Conservation (phyloP, 2,113 vertebrate genomes). For the Copsychus sechellarum region DNA sequence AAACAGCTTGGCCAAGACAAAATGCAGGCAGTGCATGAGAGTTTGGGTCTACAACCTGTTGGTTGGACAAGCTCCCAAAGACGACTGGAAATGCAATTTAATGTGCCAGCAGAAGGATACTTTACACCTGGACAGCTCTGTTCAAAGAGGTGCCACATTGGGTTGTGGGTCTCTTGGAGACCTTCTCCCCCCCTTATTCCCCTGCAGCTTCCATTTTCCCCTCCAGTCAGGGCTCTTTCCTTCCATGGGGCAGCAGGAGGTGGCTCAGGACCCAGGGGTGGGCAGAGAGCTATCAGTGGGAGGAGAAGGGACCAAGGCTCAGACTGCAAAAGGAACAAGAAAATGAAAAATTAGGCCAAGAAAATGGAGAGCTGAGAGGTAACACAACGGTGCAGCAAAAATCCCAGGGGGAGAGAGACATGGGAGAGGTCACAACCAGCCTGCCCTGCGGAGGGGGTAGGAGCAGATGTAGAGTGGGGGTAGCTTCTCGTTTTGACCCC, state of each 20-base stretch:
- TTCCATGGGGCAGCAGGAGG: fast-evolving
- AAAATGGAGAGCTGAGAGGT: background rate
- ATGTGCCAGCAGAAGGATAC: background rate
- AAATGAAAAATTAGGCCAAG: background rate
- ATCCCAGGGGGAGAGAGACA: background rate
- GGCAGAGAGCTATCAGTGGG: background rate
- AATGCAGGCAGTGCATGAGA: background rate
- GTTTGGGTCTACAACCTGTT: background rate
- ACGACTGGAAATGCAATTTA: background rate
- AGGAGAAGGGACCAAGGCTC: background rate
- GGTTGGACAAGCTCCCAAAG: background rate
- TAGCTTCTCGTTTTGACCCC: background rate
- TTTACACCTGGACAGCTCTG: background rate
- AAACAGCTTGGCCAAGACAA: background rate
- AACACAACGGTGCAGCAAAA: background rate
- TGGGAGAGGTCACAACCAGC: background rate
- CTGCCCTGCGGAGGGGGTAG: too few species aligned
- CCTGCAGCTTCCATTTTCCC: background rate
- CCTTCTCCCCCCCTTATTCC: too few species aligned
- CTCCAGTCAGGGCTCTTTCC: background rate
- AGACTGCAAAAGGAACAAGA: background rate
- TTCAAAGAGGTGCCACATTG: background rate
- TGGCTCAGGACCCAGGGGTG: fast-evolving
- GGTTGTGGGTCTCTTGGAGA: background rate
- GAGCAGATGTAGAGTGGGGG: background rate